Evolutionary conservation across 1,140 invertebrate species (phyloP).

Genomic region (Ephestia elutella): DNA sequence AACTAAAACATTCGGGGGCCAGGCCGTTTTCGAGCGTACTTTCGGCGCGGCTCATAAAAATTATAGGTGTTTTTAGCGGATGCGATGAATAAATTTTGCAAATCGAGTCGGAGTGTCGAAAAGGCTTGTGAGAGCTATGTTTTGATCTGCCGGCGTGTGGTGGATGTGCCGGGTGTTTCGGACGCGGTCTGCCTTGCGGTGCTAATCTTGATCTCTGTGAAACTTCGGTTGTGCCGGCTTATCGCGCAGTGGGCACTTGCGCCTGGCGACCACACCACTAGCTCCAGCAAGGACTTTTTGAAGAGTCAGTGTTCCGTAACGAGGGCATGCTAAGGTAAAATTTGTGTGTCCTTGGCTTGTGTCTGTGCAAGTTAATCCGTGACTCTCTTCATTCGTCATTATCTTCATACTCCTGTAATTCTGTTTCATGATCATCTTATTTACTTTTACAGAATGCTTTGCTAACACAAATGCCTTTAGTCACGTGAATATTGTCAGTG

Average conservation of each 20-base stretch:
- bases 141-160: conserved; percentile 62
- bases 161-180: conserved; percentile 51
- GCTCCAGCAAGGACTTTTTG: conserved; percentile 26
- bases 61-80: conserved; percentile 66
- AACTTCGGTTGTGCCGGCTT: conserved; percentile 36
- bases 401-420: no score
- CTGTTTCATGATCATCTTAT: not conserved
- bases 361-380: conserved; percentile 10
- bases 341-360: conserved; percentile 26
- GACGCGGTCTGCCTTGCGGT: conserved; percentile 46
- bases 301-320: conserved; percentile 24
- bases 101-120: conserved; percentile 69
- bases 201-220: conserved; percentile 38
- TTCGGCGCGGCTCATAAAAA: conserved; percentile 61
- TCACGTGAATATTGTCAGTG: not conserved
- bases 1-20: conserved; percentile 44
- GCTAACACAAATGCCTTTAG: not conserved
- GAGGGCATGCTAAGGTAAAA: conserved; percentile 59
- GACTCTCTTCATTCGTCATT: not conserved
- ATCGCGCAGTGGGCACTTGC: conserved; percentile 19
- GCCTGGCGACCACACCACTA: conserved; percentile 21
- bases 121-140: conserved; percentile 67
- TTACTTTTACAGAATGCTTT: not conserved
- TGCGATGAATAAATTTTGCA: conserved; percentile 74
- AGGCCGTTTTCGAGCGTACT: conserved; percentile 34